Percentiles rank a stretch among this genome's conserved stretches.
Evolutionary conservation across 1,140 invertebrate genomes (phyloP).

Genomic region (Druon quercuslanigerum): DNA sequence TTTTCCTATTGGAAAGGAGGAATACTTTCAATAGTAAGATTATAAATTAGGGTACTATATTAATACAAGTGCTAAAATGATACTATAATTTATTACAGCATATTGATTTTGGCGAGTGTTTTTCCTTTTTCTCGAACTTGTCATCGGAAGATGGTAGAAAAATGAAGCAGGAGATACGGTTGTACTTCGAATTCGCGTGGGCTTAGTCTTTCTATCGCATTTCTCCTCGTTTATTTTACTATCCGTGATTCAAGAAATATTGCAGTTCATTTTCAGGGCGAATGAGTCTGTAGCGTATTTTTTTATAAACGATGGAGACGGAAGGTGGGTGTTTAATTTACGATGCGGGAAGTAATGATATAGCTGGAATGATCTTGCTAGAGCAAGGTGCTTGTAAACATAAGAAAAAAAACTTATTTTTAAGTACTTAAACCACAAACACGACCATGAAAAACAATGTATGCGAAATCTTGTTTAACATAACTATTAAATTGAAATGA

Average conservation of each 20-base stretch:
- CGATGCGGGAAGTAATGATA: conserved; percentile 21
- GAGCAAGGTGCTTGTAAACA: conserved; percentile 13
- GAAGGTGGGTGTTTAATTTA: conserved; percentile 21
- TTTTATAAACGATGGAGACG: neutral
- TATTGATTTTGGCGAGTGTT: neutral
- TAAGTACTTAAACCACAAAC: conserved; percentile 12
- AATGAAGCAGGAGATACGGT: neutral
- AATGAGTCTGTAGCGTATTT: neutral
- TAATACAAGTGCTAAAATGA: no score
- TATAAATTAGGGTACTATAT: no score
- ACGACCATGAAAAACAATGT: conserved; percentile 26
- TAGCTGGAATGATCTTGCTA: conserved; percentile 9
- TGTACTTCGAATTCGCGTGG: neutral
- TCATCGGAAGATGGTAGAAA: neutral
- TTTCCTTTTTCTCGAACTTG: neutral
- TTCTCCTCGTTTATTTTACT: conserved; percentile 15
- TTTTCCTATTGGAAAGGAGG: no score
- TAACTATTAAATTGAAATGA: conserved; percentile 13
- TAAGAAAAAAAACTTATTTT: neutral
- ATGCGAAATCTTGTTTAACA: conserved; percentile 14
- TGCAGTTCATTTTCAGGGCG: conserved; percentile 12
- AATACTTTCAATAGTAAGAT: no score
- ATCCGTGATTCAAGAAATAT: conserved; percentile 18
- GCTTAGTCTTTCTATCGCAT: neutral
- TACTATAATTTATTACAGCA: neutral